phyloP scores from a whole-genome alignment of 2,797 vertebrate genomes.

The Pampus argenteus region DNA sequence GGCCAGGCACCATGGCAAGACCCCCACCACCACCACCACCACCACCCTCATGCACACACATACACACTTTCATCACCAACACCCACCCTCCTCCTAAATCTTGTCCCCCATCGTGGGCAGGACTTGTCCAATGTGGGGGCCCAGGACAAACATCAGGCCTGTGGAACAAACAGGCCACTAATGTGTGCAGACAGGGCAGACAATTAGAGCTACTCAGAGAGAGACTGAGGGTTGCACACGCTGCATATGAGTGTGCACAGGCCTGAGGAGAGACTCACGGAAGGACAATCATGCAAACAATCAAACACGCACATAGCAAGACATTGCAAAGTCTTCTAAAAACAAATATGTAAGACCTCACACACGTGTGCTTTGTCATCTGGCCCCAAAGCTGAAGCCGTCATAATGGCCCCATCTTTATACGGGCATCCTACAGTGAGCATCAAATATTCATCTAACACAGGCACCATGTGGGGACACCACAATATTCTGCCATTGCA shows the following conservation, averaged over 20 bases:
- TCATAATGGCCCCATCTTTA: conserved; percentile 2
- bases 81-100: conserved; percentile 40
- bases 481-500: not conserved
- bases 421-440: conserved; percentile 1
- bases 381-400: not conserved
- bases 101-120: conserved; percentile 41
- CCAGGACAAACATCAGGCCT: conserved; percentile 71
- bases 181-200: conserved; percentile 75
- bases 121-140: conserved; percentile 50
- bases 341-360: not conserved
- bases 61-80: conserved; percentile 24
- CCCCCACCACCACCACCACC: conserved; percentile 25
- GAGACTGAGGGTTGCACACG: conserved; percentile 22
- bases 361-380: conserved; percentile 12
- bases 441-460: not conserved
- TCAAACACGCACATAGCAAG: not conserved
- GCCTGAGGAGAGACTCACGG: conserved; percentile 15
- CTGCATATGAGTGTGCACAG: conserved; percentile 22
- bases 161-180: conserved; percentile 73
- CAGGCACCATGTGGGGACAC: not conserved
- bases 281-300: conserved; percentile 6
- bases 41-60: conserved; percentile 31
- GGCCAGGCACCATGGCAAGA: conserved; percentile 68
- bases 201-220: conserved; percentile 62
- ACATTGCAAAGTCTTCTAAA: not conserved